Evolutionary conservation across 37 sponge, comb jelly and placozoan genomes (phyloP), one percentile per base, ranked within the genome.

Genomic region (Geodia barretti): DNA sequence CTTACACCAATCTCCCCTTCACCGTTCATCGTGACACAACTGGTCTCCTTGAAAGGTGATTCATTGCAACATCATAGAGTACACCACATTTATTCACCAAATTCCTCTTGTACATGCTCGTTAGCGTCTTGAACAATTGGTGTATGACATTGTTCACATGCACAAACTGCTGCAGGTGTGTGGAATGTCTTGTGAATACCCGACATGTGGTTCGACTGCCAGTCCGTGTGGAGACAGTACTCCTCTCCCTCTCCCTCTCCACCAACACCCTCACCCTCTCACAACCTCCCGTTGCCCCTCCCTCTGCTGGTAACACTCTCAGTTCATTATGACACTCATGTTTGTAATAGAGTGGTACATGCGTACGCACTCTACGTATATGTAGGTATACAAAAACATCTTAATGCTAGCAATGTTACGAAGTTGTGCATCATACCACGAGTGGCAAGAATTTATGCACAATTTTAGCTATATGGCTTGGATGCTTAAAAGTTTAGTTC

Each of bases 161-260:
- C 39, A 30, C 37, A 31, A 4, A 26, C 24, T 73, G 73, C n/a
- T 84, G 39, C 54, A 91, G 96, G 76, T 85, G 90, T 64, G 30
- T 87, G 24, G 40, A 70, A 68, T 86, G 70, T 68, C 14, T 3
- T 20, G 74, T 93, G 24, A 93, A 93, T 74, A 47, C 70, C 24
- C 76, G 78, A 11, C 84, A 87, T 39, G 20, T 3, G 4, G 26
- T 60, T 65, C 81, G 72, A 36, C 43, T 93, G 23, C 81, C 83
- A 17, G 83, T 93, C 33, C 59, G 31, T 21, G 93, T 82, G 21
- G 39, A 42, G 32, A 74, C 74, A 26, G 73, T 67, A 36, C 25
- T 40, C 21, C 68, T 85, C 24, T 60, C 82, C 29, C 71, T 93
- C 30, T 19, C 20, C 4, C 79, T 89, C 35, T 93, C 93, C 39